Conservation (phyloP, 2,797 vertebrate species). For the Phaenicophaeus curvirostris region DNA sequence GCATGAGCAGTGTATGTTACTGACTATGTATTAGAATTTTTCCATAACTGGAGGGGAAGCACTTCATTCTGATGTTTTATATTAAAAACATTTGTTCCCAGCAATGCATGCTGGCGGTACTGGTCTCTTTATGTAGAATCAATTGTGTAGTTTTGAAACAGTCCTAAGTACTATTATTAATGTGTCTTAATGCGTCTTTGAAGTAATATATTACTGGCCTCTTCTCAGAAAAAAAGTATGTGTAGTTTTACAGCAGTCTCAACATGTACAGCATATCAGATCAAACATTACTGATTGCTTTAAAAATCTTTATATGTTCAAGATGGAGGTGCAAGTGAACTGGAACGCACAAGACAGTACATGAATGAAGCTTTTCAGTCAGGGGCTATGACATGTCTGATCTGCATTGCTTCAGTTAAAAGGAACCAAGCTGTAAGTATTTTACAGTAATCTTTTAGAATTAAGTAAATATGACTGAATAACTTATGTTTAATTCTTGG, state of each 20-base stretch:
- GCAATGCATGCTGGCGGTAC: not conserved
- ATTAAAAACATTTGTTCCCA: not conserved
- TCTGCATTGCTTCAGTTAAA: constrained; percentile 95
- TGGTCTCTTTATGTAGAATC: not conserved
- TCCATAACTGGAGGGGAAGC: not conserved
- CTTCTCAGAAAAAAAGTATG: not conserved
- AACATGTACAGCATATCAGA: not conserved
- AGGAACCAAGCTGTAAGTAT: constrained; percentile 92
- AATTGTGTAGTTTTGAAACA: not conserved
- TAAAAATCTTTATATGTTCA: constrained; percentile 43
- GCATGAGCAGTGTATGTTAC: not conserved
- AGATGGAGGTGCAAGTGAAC: constrained; percentile 86
- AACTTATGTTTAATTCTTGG: not conserved
- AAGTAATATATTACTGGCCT: not conserved
- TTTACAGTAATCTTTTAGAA: not conserved
- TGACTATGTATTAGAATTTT: not conserved
- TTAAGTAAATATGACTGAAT: not conserved
- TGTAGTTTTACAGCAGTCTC: not conserved
- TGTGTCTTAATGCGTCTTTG: not conserved
- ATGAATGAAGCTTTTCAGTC: constrained; percentile 93
- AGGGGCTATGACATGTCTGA: constrained; percentile 92
- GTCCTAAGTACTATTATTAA: not conserved
- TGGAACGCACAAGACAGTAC: constrained; percentile 89
- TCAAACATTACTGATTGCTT: not conserved
- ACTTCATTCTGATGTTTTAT: not conserved